Evolutionary conservation across 2,888 invertebrate genomes (phyloP), one percentile per base, ranked within the genome.

Genomic region (Campaea margaritaria): DNA sequence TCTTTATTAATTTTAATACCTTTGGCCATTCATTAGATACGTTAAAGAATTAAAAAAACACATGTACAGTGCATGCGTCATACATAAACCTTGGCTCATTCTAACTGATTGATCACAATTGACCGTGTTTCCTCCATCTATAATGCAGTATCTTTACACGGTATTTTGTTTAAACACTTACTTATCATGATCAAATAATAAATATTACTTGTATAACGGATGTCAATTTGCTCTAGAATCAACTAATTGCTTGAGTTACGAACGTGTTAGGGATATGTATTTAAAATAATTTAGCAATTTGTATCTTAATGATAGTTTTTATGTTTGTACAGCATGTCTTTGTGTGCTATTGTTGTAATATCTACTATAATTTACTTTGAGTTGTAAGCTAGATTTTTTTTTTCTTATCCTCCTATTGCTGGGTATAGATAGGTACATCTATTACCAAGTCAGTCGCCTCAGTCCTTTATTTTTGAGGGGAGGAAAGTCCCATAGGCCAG

Each of bases 81-180:
- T 31, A 7, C 68, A 68, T 9, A 1, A 74, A 68, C 72, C 69
- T 74, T 74, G 72, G 58, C 71, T 64, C 59, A 66, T 41, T 44
- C 46, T 7, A 31, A 31, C 27, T 28, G 36, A 36, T n/a, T 36
- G 38, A 38, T 48, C 36, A 43, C 49, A 49, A 49, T 42, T 44
- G 36, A 38, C 39, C 38, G 28, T 49, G 15, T 49, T 49, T 44
- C 50, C 50, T 39, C 21, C 34, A 45, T 45, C 27, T 13, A 27
- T 31, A 27, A 31, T 47, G 15, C 31, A 13, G 11, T 47, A 47
- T 45, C 21, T 46, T 44, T 36, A 21, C 11, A 42, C 21, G 10
- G 15, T 34, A 47, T 47, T 31, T 42, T 47, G 34, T 42, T 31
- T 44, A 15, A 49, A 44, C 49, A 50, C 21, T 21, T 56, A 50